These are phyloP conservation scores for Meta bourneti DNA, from an alignment of 2,888 invertebrate genomes.

Conservation along the genomic window DNA sequence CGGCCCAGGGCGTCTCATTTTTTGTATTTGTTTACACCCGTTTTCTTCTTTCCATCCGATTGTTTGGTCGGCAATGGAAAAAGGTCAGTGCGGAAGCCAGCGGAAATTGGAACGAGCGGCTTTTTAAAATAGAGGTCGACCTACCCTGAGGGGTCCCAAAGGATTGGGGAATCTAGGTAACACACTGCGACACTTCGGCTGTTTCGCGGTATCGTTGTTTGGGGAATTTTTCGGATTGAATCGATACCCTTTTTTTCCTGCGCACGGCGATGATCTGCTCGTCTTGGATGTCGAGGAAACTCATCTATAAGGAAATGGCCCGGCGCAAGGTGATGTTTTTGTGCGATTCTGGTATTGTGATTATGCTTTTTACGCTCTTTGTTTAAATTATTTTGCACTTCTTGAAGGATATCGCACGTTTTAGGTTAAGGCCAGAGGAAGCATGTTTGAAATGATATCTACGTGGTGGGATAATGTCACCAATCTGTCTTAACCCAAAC, in stretches of 20 bases:
- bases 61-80: constrained; percentile 53
- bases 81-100: constrained; percentile 64
- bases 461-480: too few species aligned
- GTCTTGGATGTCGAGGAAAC: not conserved
- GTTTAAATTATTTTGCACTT: too few species aligned
- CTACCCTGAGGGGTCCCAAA: constrained; percentile 39
- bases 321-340: not conserved
- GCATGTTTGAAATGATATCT: too few species aligned
- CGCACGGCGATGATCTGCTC: not conserved
- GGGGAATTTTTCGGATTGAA: not conserved
- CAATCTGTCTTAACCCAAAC: too few species aligned
- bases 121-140: constrained; percentile 66
- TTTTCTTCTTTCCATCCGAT: constrained; percentile 32
- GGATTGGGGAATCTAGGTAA: constrained; percentile 36
- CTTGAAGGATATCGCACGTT: too few species aligned
- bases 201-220: not conserved
- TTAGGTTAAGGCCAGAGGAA: too few species aligned
- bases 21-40: constrained; percentile 16
- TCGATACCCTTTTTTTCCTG: not conserved
- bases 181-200: not conserved
- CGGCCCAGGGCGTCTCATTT: constrained; percentile 51
- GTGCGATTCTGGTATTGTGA: not conserved
- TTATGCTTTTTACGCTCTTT: too few species aligned
- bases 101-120: constrained; percentile 58
- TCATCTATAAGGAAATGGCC: not conserved